phyloP scores from a whole-genome alignment of 2,113 vertebrate genomes.

The Lycocorax pyrrhopterus region DNA sequence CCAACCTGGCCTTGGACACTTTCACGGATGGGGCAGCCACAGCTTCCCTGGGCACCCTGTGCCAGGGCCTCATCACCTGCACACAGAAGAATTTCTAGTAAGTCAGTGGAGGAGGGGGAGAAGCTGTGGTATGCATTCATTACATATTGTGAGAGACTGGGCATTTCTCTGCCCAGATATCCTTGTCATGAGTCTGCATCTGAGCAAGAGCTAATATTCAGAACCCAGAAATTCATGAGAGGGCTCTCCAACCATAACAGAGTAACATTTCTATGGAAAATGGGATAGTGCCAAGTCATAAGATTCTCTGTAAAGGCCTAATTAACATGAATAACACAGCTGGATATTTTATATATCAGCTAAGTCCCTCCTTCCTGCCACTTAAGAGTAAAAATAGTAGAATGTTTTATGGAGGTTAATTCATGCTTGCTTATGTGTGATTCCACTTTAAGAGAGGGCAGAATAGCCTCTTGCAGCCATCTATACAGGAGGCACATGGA shows the following conservation, averaged over 20 bases:
- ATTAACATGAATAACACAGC: conserved; percentile 51
- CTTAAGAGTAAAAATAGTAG: conserved; percentile 16
- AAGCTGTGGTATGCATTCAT: neutral
- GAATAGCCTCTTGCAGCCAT: neutral
- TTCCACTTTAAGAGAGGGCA: neutral
- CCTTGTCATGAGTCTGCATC: neutral
- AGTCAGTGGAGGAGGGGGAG: neutral
- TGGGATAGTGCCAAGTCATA: neutral
- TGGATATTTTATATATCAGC: conserved; percentile 30
- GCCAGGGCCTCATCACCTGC: neutral
- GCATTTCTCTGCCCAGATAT: neutral
- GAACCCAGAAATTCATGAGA: neutral
- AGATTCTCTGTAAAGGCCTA: conserved; percentile 4
- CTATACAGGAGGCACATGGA: neutral
- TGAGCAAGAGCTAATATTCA: neutral
- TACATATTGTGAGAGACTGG: neutral
- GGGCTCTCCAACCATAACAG: conserved; percentile 25
- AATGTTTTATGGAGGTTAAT: neutral
- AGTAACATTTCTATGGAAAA: conserved; percentile 33
- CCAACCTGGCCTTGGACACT: neutral
- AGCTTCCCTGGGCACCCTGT: neutral
- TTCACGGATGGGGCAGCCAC: neutral
- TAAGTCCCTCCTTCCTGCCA: conserved; percentile 44
- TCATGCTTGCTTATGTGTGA: neutral
- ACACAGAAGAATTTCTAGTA: neutral